These are phyloP conservation scores for Corythornis vintsioides DNA, from an alignment of 2,113 vertebrate species.

Conservation along the genomic window DNA sequence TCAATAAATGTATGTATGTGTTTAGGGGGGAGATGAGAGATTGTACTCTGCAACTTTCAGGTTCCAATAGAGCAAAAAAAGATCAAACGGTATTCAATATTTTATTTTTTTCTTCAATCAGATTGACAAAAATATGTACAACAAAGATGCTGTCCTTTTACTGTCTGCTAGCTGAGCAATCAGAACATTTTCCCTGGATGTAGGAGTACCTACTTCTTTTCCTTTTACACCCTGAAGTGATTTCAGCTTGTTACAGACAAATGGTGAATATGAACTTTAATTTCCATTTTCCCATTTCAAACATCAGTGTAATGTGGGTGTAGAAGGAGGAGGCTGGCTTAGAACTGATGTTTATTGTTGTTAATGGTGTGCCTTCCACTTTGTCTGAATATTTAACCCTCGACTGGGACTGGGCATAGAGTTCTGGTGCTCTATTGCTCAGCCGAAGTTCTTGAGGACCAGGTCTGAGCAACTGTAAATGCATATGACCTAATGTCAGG, in stretches of 20 bases:
- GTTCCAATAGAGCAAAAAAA: neutral
- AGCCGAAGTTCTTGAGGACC: neutral
- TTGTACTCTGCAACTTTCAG: neutral
- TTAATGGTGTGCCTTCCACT: neutral
- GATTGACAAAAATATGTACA: neutral
- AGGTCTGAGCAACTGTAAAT: neutral
- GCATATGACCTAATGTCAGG: neutral
- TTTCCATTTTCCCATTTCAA: neutral
- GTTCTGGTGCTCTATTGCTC: neutral
- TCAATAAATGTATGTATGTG: neutral
- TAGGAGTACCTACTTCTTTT: neutral
- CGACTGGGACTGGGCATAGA: neutral
- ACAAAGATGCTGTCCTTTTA: neutral
- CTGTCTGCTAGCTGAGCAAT: neutral
- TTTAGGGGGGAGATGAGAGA: neutral
- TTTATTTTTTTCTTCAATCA: neutral
- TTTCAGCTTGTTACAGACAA: neutral
- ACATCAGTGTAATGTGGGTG: neutral
- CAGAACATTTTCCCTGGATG: neutral
- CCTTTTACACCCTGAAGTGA: neutral
- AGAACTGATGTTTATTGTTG: neutral
- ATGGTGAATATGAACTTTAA: neutral
- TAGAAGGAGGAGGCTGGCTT: neutral
- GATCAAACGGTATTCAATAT: neutral
- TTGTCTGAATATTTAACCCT: neutral